Conservation (phyloP, 1,140 invertebrate genomes). For the Trichomalopsis sarcophagae region DNA sequence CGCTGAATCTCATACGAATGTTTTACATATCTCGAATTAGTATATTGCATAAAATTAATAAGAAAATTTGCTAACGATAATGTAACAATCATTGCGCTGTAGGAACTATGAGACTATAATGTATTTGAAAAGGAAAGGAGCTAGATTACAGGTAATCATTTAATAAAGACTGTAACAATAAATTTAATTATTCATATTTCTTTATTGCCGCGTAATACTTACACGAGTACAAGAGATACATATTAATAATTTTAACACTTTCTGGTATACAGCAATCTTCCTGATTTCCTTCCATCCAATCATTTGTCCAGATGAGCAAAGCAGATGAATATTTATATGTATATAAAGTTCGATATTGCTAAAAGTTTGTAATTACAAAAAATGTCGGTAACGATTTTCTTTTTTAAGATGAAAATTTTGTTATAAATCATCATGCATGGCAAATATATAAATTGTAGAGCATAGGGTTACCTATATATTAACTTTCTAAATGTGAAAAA, state of each 20-base stretch:
- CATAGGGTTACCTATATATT: neutral
- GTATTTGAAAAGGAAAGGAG: neutral
- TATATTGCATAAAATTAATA: too few relatives aligned
- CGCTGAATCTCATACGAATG: too few relatives aligned
- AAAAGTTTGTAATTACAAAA: neutral
- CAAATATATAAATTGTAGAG: neutral
- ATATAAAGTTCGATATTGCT: neutral
- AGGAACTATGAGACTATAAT: too few relatives aligned
- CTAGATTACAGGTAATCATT: neutral
- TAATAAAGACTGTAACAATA: neutral
- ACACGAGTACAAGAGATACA: slow-evolving; percentile 37
- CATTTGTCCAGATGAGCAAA: neutral
- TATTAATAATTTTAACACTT: slow-evolving; percentile 6
- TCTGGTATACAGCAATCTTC: too few relatives aligned
- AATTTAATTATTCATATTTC: neutral
- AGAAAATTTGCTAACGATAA: too few relatives aligned
- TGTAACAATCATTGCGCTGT: too few relatives aligned
- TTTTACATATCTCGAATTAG: too few relatives aligned
- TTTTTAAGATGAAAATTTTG: slow-evolving; percentile 13
- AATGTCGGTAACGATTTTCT: neutral
- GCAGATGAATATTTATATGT: neutral
- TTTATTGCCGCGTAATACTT: slow-evolving; percentile 48
- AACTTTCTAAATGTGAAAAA: slow-evolving; percentile 3
- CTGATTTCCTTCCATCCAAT: neutral
- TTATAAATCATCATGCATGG: slow-evolving; percentile 23